A percentile compares a stretch with the other conserved stretches of the same genome.
phyloP scores from a whole-genome alignment of 2,888 invertebrate species.

The Caenorhabditis wallacei region DNA sequence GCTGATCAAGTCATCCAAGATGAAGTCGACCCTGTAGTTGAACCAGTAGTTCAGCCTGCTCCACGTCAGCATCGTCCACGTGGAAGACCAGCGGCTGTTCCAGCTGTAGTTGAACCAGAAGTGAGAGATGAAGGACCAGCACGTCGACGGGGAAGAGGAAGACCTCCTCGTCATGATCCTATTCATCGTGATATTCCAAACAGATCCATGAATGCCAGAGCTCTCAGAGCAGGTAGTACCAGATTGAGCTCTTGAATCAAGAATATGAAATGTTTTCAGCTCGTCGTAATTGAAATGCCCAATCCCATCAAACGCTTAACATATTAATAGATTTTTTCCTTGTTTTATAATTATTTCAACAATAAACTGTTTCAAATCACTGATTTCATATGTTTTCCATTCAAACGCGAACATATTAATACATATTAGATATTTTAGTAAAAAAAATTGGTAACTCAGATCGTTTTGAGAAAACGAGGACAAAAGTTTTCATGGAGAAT shows the following conservation, averaged over 20 bases:
- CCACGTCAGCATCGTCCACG: neutral
- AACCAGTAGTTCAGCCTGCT: neutral
- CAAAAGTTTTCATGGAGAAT: no score
- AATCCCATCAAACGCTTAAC: no score
- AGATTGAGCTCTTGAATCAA: neutral
- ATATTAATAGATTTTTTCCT: neutral
- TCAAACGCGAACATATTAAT: no score
- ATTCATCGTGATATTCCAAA: neutral
- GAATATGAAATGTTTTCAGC: neutral
- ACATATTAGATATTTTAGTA: no score
- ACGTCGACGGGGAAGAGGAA: neutral
- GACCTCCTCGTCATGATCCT: neutral
- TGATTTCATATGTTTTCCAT: no score
- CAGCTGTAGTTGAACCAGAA: neutral
- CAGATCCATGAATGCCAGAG: neutral
- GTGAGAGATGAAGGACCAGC: neutral
- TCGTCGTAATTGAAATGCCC: neutral
- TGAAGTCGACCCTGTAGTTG: neutral
- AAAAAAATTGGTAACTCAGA: no score
- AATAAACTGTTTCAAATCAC: no score
- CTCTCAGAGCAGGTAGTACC: neutral
- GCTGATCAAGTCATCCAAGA: no score
- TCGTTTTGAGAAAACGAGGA: no score
- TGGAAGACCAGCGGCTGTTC: neutral
- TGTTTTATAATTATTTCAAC: no score